Base-by-base conservation (phyloP, 2,888 invertebrate genomes). In the Erebia epiphron region DNA sequence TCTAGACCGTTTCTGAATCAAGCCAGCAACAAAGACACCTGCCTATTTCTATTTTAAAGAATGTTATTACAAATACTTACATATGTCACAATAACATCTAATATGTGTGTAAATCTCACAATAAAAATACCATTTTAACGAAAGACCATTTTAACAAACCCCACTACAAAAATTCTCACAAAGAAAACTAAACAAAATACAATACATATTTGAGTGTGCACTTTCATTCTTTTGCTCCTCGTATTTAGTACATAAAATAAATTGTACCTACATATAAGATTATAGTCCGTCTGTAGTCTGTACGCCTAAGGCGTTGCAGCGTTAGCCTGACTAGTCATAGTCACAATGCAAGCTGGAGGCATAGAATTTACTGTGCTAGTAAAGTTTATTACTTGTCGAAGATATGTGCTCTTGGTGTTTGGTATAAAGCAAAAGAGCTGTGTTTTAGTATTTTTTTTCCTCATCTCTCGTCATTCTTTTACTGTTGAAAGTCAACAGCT, bases 341-440 rank as follows among this genome's bases (percentile, higher is more conserved):
- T 75, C 79, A 86, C 86, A 85, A 84, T 86, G 83, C 83, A 77
- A 78, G 88, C 86, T 82, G 71, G 76, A 80, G 87, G 86, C 82
- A 79, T 75, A 79, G 76, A 75, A 68, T 85, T 88, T 84, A 86
- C 82, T 79, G 80, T 80, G 84, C 84, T 80, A 81, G 84, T 81
- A 84, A 83, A 86, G 82, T 89, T 89, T 90, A 89, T 89, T 88
- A 82, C 88, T 76, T 71, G 79, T 76, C 76, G 78, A 77, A 82
- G 79, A 80, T 84, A 80, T 81, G 78, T 80, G 73, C 75, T 74
- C 75, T 70, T 75, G 56, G 68, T 67, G 75, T 57, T 50, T 70
- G 80, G 81, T 72, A 11, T 70, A 77, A 79, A 76, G 18, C 35
- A 76, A n/a, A 67, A 71, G 74, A 26, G 35, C 13, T 35, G 35